These are phyloP conservation scores for Morbakka virulenta DNA, from an alignment of 30 jellyfish, hydroid and myxozoan species.

Conservation along the genomic window DNA sequence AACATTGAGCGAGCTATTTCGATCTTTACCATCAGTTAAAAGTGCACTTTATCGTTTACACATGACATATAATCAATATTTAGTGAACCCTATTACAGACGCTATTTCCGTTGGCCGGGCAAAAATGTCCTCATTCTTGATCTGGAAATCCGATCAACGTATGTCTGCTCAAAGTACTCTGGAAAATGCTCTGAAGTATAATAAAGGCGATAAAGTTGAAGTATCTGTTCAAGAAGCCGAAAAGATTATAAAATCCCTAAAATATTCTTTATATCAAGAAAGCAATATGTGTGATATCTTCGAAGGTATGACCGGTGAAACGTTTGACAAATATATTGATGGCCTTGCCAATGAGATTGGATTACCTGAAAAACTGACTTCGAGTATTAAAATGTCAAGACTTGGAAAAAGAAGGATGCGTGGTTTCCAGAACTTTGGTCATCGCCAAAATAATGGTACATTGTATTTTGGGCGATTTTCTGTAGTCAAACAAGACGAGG, in stretches of 20 bases:
- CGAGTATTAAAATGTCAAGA: neutral
- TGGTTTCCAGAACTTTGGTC: neutral
- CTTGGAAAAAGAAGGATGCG: neutral
- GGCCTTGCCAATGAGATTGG: neutral
- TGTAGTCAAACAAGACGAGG: neutral
- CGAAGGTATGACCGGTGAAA: neutral
- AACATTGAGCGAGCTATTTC: no score
- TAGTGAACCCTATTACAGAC: no score
- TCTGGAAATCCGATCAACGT: no score
- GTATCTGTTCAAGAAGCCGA: neutral
- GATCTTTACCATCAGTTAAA: no score
- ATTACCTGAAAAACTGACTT: neutral
- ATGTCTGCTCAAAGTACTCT: no score
- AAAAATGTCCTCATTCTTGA: no score
- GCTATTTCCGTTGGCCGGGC: no score
- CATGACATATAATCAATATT: no score
- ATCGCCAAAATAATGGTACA: neutral
- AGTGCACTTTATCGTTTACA: no score
- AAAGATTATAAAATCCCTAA: neutral
- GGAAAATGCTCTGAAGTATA: neutral
- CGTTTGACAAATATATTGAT: neutral
- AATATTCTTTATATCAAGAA: neutral
- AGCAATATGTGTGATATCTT: neutral
- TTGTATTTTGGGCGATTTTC: neutral
- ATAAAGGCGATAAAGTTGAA: neutral